phyloP scores from a whole-genome alignment of 2,113 vertebrate genomes.

The Saccopteryx bilineata region DNA sequence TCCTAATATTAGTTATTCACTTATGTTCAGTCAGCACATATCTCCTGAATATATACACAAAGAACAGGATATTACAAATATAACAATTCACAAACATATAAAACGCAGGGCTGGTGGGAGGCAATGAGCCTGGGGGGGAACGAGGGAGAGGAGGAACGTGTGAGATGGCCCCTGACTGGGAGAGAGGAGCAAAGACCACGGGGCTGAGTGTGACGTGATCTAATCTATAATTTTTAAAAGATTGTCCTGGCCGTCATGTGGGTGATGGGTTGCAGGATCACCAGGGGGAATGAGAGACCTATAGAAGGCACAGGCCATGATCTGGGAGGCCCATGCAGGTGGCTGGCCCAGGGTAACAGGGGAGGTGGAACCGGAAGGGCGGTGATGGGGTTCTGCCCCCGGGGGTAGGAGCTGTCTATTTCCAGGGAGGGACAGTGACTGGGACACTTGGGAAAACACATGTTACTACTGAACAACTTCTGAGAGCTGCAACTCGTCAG shows the following conservation, averaged over 20 bases:
- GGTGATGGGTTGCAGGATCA: neutral
- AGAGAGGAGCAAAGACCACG: neutral
- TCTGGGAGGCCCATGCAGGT: neutral
- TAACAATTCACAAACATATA: neutral
- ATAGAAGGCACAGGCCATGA: neutral
- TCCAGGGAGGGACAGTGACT: neutral
- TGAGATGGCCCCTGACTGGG: neutral
- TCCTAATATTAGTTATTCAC: neutral
- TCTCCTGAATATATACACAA: neutral
- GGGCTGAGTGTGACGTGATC: neutral
- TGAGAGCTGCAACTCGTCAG: neutral
- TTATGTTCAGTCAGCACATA: neutral
- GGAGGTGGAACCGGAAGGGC: neutral
- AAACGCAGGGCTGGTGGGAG: neutral
- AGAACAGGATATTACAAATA: neutral
- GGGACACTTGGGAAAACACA: neutral
- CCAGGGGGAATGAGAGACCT: neutral
- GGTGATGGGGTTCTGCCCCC: neutral
- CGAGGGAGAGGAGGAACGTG: neutral
- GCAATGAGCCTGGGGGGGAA: neutral
- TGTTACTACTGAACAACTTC: neutral
- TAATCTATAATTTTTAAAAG: neutral
- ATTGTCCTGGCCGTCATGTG: neutral
- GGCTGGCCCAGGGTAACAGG: neutral
- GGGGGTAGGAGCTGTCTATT: neutral